phyloP scores from a whole-genome alignment of 2,113 vertebrate species.

The Donacobius atricapilla region DNA sequence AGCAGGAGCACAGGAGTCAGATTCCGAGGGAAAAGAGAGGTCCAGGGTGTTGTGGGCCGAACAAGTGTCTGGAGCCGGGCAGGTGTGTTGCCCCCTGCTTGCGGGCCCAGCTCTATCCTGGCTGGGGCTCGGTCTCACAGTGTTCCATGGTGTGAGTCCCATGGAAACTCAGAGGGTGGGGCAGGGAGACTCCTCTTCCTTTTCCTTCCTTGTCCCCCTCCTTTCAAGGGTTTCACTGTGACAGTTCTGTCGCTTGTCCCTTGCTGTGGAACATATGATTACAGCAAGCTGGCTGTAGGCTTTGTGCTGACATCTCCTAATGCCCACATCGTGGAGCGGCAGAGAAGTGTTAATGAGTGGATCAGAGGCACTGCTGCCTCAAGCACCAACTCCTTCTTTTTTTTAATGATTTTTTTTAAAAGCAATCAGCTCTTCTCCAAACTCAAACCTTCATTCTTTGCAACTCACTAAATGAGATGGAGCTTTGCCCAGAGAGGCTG shows the following conservation, averaged over 20 bases:
- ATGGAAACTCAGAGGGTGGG: not conserved
- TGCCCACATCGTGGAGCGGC: slow-evolving; percentile 72
- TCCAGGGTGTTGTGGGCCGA: not conserved
- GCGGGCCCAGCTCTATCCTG: not conserved
- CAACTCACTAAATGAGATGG: slow-evolving; percentile 58
- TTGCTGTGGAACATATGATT: slow-evolving; percentile 70
- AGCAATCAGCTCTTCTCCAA: slow-evolving; percentile 70
- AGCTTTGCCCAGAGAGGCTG: slow-evolving; percentile 49
- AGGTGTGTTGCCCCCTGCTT: not conserved
- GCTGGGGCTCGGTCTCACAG: not conserved
- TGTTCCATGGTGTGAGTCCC: not conserved
- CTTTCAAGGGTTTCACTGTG: slow-evolving; percentile 61
- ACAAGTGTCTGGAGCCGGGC: not conserved
- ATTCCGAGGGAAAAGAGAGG: not conserved
- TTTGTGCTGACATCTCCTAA: slow-evolving; percentile 76
- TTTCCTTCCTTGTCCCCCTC: not conserved
- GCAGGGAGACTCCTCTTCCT: not conserved
- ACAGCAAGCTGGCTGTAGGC: slow-evolving; percentile 73
- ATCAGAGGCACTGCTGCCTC: slow-evolving; percentile 76
- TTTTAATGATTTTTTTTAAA: not conserved
- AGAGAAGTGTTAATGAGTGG: slow-evolving; percentile 79
- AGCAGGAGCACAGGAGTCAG: not conserved
- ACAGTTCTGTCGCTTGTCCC: slow-evolving; percentile 75
- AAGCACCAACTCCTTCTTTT: slow-evolving; percentile 55
- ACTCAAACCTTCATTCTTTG: slow-evolving; percentile 62